Evolutionary conservation across 2,797 vertebrate genomes (phyloP).

Genomic region (Bucorvus abyssinicus): DNA sequence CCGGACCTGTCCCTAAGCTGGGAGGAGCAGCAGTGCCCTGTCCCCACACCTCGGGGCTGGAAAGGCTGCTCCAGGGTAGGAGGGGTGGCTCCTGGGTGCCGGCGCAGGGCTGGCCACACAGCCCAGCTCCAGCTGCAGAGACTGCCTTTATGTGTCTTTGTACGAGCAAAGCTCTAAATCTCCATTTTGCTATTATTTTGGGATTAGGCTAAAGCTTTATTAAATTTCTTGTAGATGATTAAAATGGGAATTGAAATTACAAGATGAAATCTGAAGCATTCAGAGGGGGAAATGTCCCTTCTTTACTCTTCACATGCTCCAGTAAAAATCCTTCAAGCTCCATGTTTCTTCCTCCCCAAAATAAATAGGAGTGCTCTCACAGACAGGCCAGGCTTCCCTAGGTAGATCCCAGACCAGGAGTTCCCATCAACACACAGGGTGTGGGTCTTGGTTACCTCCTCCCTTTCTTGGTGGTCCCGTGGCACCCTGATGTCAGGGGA

Average conservation of each 20-base stretch:
- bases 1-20: neutral
- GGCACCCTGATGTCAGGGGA: neutral
- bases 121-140: neutral
- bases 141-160: neutral
- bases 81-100: neutral
- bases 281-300: neutral
- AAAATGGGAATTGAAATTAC: neutral
- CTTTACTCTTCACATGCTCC: neutral
- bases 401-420: neutral
- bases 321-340: neutral
- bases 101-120: neutral
- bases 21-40: neutral
- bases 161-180: accelerated
- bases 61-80: neutral
- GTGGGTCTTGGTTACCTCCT: neutral
- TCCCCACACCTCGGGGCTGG: accelerated
- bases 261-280: neutral
- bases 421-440: neutral
- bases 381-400: neutral
- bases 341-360: neutral
- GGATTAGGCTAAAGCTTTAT: neutral
- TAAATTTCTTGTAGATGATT: neutral
- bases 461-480: neutral
- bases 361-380: neutral
- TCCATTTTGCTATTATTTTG: neutral